Evolutionary conservation across 1,140 invertebrate species (phyloP), one percentile per base, ranked within the genome.

Genomic region (Globodera ellingtonae): DNA sequence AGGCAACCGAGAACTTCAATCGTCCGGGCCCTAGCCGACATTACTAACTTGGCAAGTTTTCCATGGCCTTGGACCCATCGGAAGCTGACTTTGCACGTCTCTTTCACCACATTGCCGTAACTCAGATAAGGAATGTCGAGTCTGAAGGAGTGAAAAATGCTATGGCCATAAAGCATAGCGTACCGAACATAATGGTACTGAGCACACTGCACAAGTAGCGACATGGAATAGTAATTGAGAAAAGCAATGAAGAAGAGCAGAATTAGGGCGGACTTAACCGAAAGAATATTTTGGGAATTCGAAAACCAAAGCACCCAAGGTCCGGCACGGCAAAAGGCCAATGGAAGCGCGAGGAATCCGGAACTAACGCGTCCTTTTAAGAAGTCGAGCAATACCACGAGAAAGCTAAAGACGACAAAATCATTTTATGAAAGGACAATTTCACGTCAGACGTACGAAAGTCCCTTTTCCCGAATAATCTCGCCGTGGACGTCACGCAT

Each of bases 271-370:
- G 77, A 80, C 82, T 83, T n/a, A 15, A 15, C n/a, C 8, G 44
- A 72, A 18, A 4, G 18, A 72, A 0, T 56, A 18, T 35, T n/a
- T n/a, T 44, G n/a, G 9, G 21, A 52, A 75, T 46, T 35, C 21
- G 21, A 44, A 0, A n/a, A 47, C 44, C 15, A n/a, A 9, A 21
- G 50, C 67, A 35, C 83, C 85, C 80, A 82, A 10, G 86, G 69
- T 21, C 86, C 86, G n/a, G 85, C 86, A 72, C 88, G 83, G 78
- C 84, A 81, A 66, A 88, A 87, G 10, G 86, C 87, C 4, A 87
- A 66, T 15, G 86, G 86, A 46, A 87, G 76, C 2, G 81, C 78
- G 13, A 87, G 76, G 80, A 84, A 88, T 6, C 86, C 86, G 21
- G 86, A 82, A 10, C 86, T 86, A 46, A 87, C 77, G 79, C 88